Evolutionary conservation across 2,888 invertebrate species (phyloP), one percentile per base, ranked within the genome.

Genomic region (Melangyna quadrimaculata): DNA sequence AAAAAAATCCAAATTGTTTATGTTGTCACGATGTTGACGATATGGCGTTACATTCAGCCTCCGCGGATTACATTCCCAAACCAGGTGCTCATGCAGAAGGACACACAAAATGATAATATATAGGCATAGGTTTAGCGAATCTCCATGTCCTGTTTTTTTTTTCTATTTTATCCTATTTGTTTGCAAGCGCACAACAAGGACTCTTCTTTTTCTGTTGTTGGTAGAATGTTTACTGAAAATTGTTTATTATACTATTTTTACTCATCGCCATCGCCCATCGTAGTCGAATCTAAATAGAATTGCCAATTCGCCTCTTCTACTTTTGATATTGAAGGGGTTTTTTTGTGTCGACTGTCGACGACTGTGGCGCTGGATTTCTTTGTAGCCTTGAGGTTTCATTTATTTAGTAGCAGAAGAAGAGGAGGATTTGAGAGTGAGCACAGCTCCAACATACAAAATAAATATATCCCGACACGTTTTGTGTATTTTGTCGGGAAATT

Each of bases 281-380:
- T 22, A 43, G 57, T 22, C 24, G 67, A 74, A 78, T 78, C 73
- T 51, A 74, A 74, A 79, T 79, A 83, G 74, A 79, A 78, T 83
- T 79, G 79, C 35, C 83, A 83, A 83, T 74, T 79, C 57, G 57
- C 70, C 29, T n/a, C n/a, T 27, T 43, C 43, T 3, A 17, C n/a
- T n/a, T n/a, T n/a, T n/a, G n/a, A n/a, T n/a, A n/a, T n/a, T n/a
- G n/a, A n/a, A n/a, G n/a, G n/a, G n/a, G n/a, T n/a, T n/a, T n/a
- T n/a, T n/a, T n/a, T n/a, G n/a, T n/a, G n/a, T n/a, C n/a, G n/a
- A n/a, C n/a, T n/a, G n/a, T n/a, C n/a, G n/a, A n/a, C n/a, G n/a
- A n/a, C n/a, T n/a, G n/a, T n/a, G n/a, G n/a, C n/a, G n/a, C n/a
- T n/a, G n/a, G 65, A 74, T 83, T 79, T 71, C 40, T 69, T 78